Conservation (phyloP, 2,113 vertebrate genomes). For the Eonycteris spelaea region DNA sequence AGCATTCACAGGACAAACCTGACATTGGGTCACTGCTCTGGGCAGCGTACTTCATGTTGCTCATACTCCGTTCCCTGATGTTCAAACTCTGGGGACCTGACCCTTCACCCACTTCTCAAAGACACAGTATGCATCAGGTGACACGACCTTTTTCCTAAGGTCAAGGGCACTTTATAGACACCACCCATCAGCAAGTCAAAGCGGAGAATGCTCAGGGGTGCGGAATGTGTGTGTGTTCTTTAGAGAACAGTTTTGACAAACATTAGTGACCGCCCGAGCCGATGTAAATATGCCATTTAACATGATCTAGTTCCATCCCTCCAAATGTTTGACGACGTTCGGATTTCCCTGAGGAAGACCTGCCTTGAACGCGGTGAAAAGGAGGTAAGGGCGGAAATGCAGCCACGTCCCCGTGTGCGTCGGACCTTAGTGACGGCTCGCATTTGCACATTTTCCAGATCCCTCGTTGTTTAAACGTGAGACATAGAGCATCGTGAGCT, state of each 20-base stretch:
- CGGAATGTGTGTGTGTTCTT: fast-evolving
- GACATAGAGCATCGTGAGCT: not conserved
- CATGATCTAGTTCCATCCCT: not conserved
- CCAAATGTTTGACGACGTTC: no score
- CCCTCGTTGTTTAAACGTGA: not conserved
- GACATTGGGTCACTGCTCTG: not conserved
- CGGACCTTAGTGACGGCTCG: not conserved
- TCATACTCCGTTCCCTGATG: not conserved
- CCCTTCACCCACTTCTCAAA: not conserved
- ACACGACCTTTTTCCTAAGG: not conserved
- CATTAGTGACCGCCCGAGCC: not conserved
- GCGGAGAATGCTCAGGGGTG: fast-evolving
- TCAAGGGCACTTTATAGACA: fast-evolving
- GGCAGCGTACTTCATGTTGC: not conserved
- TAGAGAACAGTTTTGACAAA: not conserved
- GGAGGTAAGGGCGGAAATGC: not conserved
- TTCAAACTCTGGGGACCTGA: not conserved
- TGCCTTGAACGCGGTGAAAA: not conserved
- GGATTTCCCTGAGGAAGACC: not conserved
- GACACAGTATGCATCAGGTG: fast-evolving
- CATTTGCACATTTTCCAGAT: not conserved
- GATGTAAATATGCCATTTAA: not conserved
- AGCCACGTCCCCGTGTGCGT: fast-evolving
- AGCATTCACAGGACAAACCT: not conserved
- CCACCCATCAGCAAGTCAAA: fast-evolving